Base-by-base conservation (phyloP, 2,113 vertebrate genomes). In the Odocoileus hemionus region DNA sequence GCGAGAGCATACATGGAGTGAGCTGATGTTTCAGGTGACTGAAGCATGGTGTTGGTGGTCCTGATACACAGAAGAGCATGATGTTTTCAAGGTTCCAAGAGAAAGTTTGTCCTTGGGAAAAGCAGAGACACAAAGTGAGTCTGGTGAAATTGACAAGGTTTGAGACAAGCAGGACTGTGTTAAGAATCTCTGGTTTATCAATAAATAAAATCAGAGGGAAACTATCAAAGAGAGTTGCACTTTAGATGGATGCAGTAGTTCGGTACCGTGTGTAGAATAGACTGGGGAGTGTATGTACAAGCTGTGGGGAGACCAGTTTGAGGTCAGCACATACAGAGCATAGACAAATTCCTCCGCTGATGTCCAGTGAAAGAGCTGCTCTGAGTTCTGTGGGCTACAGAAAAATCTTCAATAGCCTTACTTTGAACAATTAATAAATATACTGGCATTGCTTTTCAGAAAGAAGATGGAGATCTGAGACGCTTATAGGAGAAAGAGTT, bases 141-240 rank as follows among this genome's bases (percentile, higher is more conserved):
- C 43, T 57, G 26, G 52, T 25, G 58, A 64, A 90, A 82, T 0
- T 7, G 43, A 4, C 26, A 25, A 39, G 28, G 43, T 67, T 52
- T 58, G 55, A 55, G 61, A 54, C 33, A 43, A 74, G 28, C 39
- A 54, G 36, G n/a, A 10, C 17, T n/a, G 4, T 67, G 23, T 52
- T 54, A 64, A 84, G 79, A 70, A 67, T 78, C 30, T 95, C 95
- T 2, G 5, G 15, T 85, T 76, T 64, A 64, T 88, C 58, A 12
- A 26, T 23, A 54, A 50, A 30, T 80, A 86, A 87, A 74, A 54
- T 79, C 33, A 23, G 15, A n/a, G 19, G 30, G 74, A 45, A 54
- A 26, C 19, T 60, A 47, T 78, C n/a, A 14, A 79, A 43, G 25
- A 86, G 26, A 21, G n/a, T n/a, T 55, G 26, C 28, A 52, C 15